A percentile compares a stretch with the other conserved stretches of the same genome.
phyloP scores from a whole-genome alignment of 2,113 vertebrate species.

The Chloebia gouldiae region DNA sequence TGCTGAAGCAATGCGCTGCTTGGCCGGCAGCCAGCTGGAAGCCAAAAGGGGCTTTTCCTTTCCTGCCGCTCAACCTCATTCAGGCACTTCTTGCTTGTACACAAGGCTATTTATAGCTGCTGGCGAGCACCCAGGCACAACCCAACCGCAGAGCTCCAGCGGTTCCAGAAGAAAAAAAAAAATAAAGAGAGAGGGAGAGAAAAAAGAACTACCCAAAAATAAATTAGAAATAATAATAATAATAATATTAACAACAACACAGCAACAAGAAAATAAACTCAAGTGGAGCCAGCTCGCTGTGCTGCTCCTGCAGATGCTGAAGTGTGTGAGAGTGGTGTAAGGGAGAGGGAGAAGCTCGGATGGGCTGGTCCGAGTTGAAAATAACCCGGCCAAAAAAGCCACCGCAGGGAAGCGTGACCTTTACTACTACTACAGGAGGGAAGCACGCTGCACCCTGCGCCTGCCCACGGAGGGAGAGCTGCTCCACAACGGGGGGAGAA shows the following conservation, averaged over 20 bases:
- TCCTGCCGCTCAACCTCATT: slow-evolving; percentile 72
- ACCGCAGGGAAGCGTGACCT: slow-evolving; percentile 41
- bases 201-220: neutral
- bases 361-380: slow-evolving; percentile 27
- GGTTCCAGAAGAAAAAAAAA: neutral
- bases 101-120: slow-evolving; percentile 80
- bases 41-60: slow-evolving; percentile 75
- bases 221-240: neutral
- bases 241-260: neutral
- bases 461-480: neutral
- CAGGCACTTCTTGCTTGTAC: slow-evolving; percentile 71
- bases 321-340: neutral
- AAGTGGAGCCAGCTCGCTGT: accelerated
- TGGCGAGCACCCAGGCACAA: slow-evolving; percentile 75
- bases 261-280: neutral
- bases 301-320: neutral
- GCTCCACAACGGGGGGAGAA: neutral
- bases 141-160: slow-evolving; percentile 66
- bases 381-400: slow-evolving; percentile 40
- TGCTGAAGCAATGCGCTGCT: slow-evolving; percentile 55
- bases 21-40: slow-evolving; percentile 79
- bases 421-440: slow-evolving; percentile 43
- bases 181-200: no score
- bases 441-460: neutral
- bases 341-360: neutral